Evolutionary conservation across 2,888 invertebrate genomes (phyloP), one percentile per base, ranked within the genome.

Genomic region (Trachelus stipa): DNA sequence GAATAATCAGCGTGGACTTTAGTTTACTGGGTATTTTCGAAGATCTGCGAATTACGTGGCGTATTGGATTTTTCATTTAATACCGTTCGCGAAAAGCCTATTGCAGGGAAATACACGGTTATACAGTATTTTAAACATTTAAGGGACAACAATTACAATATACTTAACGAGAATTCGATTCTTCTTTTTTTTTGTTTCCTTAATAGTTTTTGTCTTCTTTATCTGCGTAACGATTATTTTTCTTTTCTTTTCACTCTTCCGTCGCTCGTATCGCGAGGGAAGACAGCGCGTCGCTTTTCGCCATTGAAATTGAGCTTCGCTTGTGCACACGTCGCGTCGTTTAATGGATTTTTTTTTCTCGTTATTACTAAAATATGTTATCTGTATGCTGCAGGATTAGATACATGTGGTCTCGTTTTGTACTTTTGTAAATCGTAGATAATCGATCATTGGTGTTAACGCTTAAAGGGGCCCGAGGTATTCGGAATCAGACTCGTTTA

Each of bases 361-460:
- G 11, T 30, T 37, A 74, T 74, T 56, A 37, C 73, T 76, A 76
- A 56, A 56, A 56, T 56, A 56, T 56, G 56, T 35, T 71, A 78
- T 37, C 68, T 68, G 73, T 75, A 77, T 75, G 68, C 77, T 75
- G 77, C 35, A 78, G 78, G 71, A 78, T 74, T 35, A 76, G 33
- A 34, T 68, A 34, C 71, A 37, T 69, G 69, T 68, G 34, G 69
- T 76, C 71, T 76, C 40, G 34, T 75, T 77, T 76, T 78, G 75
- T 76, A 78, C 75, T 71, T 31, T 75, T 76, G 30, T 76, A 78
- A 78, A 76, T 78, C 69, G 69, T 73, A 74, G 31, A 74, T 73
- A 73, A 76, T 34, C 40, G 33, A 68, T 77, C 31, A 74, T 73
- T 74, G 73, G 73, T 77, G 35, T 34, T 73, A n/a, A 33, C 34